Evolutionary conservation across 2,797 vertebrate genomes (phyloP).

Genomic region (Ispidina picta): DNA sequence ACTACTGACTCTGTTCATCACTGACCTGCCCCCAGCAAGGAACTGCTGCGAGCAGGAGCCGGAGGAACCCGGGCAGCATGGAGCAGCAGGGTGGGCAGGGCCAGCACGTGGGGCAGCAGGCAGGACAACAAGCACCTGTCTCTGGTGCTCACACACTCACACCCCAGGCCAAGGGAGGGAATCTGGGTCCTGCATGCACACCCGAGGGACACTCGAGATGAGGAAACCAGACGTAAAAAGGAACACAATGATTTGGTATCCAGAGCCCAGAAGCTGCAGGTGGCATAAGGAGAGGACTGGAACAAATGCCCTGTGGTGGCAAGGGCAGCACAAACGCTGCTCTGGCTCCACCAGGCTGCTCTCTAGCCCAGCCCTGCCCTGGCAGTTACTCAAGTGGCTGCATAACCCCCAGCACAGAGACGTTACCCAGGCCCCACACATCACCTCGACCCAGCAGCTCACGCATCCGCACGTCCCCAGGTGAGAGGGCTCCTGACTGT

Average conservation of each 20-base stretch:
- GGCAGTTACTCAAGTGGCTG: not conserved
- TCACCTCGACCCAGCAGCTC: not conserved
- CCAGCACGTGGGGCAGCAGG: fast-evolving
- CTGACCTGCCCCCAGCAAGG: not conserved
- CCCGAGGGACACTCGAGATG: not conserved
- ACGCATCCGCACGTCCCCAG: not conserved
- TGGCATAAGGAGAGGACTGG: not conserved
- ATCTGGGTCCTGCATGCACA: fast-evolving
- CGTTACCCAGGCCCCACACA: not conserved
- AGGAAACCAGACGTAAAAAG: not conserved
- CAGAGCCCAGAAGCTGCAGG: not conserved
- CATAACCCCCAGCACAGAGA: not conserved
- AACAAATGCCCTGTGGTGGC: not conserved
- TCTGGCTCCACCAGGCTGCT: fast-evolving
- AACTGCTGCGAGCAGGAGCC: not conserved
- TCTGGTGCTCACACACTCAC: not conserved
- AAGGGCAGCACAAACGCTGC: not conserved
- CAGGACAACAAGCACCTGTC: not conserved
- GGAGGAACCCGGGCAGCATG: not conserved
- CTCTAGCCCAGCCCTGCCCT: fast-evolving
- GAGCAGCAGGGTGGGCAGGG: not conserved
- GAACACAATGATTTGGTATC: not conserved
- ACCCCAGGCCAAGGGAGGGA: not conserved
- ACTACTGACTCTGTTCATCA: not conserved
- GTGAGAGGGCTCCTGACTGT: slow-evolving; percentile 47